Evolutionary conservation across 2,888 invertebrate species (phyloP), one percentile per base, ranked within the genome.

Genomic region (Eulithis testata): DNA sequence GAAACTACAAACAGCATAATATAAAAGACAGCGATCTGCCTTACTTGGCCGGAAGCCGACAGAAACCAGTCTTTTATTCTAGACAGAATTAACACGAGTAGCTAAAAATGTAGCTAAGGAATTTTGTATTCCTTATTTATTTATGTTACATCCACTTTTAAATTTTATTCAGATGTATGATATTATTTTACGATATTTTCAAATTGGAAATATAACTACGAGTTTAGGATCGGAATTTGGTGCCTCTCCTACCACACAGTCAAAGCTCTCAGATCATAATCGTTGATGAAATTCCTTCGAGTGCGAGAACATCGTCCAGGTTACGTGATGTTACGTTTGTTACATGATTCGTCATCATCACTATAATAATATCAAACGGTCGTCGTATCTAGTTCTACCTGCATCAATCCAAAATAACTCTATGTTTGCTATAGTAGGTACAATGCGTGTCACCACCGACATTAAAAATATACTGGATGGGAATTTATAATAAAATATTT

Each of bases 1-100:
- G 85, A 86, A 86, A 85, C 82, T 75, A 81, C 82, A 83, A 82
- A 83, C 75, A 74, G 79, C 81, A 81, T 86, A 81, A 84, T 81
- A 76, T 78, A 81, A 82, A 79, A 73, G 80, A 79, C 76, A 77
- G 66, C 80, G 77, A 86, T 87, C 84, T 85, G 68, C 37, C 51
- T 31, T 83, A 83, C 75, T 66, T 51, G 73, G 76, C 85, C 86
- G 87, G 88, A 89, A 87, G 86, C 81, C 75, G 75, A 76, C 72
- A 76, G 78, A 68, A 63, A 60, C 51, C 47, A 60, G 37, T 65
- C 36, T 65, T 40, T 40, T 40, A 40, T 40, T 8, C 40, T 40
- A 40, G 40, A 2, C 40, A 40, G 40, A 8, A 40, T 40, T 40
- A 40, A 40, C 37, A 37, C 5, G 37, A 21, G 21, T 21, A 21